phyloP scores from a whole-genome alignment of 2,888 invertebrate species.

The Meloe dianella region DNA sequence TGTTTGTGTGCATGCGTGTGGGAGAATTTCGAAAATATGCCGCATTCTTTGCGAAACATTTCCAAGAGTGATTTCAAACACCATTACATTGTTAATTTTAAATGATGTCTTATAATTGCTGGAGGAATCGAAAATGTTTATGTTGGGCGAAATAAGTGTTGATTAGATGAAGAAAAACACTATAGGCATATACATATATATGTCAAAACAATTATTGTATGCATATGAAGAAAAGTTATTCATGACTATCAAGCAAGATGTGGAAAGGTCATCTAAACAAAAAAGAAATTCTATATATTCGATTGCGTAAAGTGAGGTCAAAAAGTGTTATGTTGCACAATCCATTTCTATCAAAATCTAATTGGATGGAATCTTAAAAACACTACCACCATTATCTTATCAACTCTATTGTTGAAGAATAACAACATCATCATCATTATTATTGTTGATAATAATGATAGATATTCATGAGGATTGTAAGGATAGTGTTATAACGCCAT shows the following conservation, averaged over 20 bases:
- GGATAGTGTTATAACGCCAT: conserved; percentile 21
- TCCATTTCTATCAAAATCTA: neutral
- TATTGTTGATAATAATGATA: neutral
- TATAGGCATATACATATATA: too few species aligned
- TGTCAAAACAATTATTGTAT: conserved; percentile 28
- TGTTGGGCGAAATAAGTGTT: neutral
- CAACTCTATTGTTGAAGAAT: neutral
- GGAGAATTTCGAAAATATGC: conserved; percentile 48
- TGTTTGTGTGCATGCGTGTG: too few species aligned
- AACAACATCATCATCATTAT: too few species aligned
- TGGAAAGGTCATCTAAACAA: conserved; percentile 24
- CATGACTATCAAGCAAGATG: conserved; percentile 32
- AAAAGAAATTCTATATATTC: conserved; percentile 21
- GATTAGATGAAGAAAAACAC: conserved; percentile 4
- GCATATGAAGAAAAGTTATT: conserved; percentile 33
- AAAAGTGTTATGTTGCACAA: conserved; percentile 21
- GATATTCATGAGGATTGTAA: neutral
- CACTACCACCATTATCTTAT: neutral
- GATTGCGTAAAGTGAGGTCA: conserved; percentile 28
- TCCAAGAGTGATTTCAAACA: conserved; percentile 38
- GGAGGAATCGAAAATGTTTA: neutral
- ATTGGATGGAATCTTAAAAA: neutral
- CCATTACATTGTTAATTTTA: conserved; percentile 35
- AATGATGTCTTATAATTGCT: conserved; percentile 24
- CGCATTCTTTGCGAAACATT: conserved; percentile 44